A percentile compares a stretch with the other conserved stretches of the same genome.
These are phyloP conservation scores for Camelus dromedarius DNA, from an alignment of 2,113 vertebrate species.

Conservation along the genomic window DNA sequence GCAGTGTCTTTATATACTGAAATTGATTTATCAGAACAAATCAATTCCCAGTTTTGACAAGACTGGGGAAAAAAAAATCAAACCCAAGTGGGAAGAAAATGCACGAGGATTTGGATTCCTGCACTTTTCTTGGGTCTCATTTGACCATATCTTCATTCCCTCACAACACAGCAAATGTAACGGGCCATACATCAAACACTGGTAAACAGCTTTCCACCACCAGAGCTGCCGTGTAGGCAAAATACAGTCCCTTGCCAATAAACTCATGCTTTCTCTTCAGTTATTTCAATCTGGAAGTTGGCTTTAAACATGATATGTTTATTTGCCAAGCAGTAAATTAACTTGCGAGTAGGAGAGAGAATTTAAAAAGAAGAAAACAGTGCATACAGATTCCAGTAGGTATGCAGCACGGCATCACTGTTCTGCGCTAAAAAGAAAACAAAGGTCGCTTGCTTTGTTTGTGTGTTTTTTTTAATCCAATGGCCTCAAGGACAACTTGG, in stretches of 20 bases:
- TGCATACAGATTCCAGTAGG: constrained; percentile 45
- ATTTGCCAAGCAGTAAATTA: constrained; percentile 85
- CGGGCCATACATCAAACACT: constrained; percentile 19
- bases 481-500: constrained; percentile 62
- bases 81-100: neutral
- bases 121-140: neutral
- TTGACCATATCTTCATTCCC: constrained; percentile 52
- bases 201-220: constrained; percentile 75
- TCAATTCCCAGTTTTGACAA: constrained; percentile 53
- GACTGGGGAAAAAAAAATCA: constrained; percentile 46
- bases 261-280: constrained; percentile 76
- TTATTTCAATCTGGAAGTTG: constrained; percentile 82
- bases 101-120: neutral
- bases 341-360: constrained; percentile 76
- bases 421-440: constrained; percentile 61
- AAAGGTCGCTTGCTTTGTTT: constrained; percentile 22
- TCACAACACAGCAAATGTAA: constrained; percentile 23
- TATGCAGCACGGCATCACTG: neutral
- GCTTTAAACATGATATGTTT: constrained; percentile 79
- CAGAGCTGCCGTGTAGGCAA: constrained; percentile 11
- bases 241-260: constrained; percentile 71
- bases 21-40: constrained; percentile 41
- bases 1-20: neutral
- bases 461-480: constrained; percentile 58
- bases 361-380: constrained; percentile 53